Evolutionary conservation across 2,888 invertebrate species (phyloP), one percentile per base, ranked within the genome.

Genomic region (Zele albiditarsus): DNA sequence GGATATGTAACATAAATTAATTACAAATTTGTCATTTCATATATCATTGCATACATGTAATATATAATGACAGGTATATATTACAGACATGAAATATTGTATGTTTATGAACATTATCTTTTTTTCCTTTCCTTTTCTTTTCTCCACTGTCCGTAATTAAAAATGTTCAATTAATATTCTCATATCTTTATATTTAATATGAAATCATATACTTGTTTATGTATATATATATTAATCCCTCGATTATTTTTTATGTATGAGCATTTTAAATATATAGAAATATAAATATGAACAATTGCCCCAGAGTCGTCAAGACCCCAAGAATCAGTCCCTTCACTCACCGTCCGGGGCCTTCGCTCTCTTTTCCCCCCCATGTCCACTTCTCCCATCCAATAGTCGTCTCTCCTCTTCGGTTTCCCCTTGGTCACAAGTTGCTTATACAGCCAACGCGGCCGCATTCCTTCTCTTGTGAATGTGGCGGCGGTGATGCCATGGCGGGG

Each of bases 401-500:
- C 78, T 79, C 80, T 80, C 79, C 80, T 80, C 79, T 38, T 20
- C 72, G 38, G 38, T 65, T 69, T 33, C 58, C 38, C 58, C 33
- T 77, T 60, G 38, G 68, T 69, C 63, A 25, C 28, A 38, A 38
- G 46, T 68, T 42, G 27, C 33, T 65, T 62, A 62, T 62, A 62
- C 87, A 85, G 89, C 84, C 90, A 90, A 89, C 90, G 89, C 91
- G 90, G 89, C 89, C 89, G 90, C 89, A 89, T 90, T 88, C 90
- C 89, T 89, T 90, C n/a, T 53, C 89, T 90, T 90, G 89, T 89
- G 89, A 89, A 87, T 89, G 88, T 89, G 85, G 89, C 79, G 78
- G 78, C 74, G 75, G 69, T 71, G 77, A 69, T 57, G 31, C 57
- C 53, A 53, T 57, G 28, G 46, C 68, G 68, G 31, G 68, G 49